Evolutionary conservation across 2,113 vertebrate genomes (phyloP).

Genomic region (Lepus timidus): DNA sequence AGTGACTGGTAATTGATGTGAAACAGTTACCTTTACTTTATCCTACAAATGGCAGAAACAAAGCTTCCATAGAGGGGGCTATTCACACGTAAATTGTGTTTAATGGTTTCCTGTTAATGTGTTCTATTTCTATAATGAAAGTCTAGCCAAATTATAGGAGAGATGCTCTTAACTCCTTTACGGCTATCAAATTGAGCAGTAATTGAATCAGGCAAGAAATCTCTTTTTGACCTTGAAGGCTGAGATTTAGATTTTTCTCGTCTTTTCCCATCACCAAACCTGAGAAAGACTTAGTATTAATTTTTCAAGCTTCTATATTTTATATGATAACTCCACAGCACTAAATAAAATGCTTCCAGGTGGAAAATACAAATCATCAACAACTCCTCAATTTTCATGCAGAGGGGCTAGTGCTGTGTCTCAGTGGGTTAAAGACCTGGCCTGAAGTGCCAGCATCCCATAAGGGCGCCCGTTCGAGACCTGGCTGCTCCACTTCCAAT

Average conservation of each 20-base stretch:
- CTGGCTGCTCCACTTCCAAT: too few species aligned
- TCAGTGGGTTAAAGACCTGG: too few species aligned
- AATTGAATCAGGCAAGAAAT: conserved; percentile 78
- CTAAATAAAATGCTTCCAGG: conserved; percentile 66
- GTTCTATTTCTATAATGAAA: conserved; percentile 82
- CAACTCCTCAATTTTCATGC: conserved; percentile 74
- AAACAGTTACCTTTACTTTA: conserved; percentile 80
- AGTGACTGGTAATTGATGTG: conserved; percentile 76
- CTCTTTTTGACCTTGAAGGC: conserved; percentile 80
- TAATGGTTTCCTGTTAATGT: conserved; percentile 86
- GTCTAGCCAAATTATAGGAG: conserved; percentile 77
- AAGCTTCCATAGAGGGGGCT: conserved; percentile 60
- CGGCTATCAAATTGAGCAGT: conserved; percentile 79
- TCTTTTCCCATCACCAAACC: conserved; percentile 23
- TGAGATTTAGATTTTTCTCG: conserved; percentile 77
- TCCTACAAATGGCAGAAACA: conserved; percentile 75
- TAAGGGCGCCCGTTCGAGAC: too few species aligned
- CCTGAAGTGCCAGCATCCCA: too few species aligned
- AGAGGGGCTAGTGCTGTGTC: neutral
- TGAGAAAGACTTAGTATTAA: conserved; percentile 52
- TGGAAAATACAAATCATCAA: conserved; percentile 72
- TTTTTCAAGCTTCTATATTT: conserved; percentile 62
- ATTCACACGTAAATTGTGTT: conserved; percentile 83
- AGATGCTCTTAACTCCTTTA: conserved; percentile 77
- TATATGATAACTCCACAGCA: conserved; percentile 49